Base-by-base conservation (phyloP, 2,888 invertebrate genomes). In the Rotaria magnacalcarata region DNA sequence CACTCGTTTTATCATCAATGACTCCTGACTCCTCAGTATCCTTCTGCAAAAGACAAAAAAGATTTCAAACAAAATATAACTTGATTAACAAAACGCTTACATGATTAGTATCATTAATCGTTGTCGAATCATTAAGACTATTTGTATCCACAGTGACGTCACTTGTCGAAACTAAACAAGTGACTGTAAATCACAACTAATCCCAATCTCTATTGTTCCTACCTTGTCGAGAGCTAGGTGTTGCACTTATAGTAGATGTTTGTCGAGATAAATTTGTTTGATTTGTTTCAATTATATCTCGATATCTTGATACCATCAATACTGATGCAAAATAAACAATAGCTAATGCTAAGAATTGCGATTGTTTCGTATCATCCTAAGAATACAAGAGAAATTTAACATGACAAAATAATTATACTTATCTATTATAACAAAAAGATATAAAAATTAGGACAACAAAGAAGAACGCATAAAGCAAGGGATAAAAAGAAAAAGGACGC, bases 301-400 rank as follows among this genome's bases (percentile, higher is more conserved):
- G 94, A 92, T 99, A 99, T 91, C 99, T 97, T 84, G 98, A 99
- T 88, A 99, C 99, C 99, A 99, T 99, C 90, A 99, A 93, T 89
- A 99, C 99, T 54, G 98, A 98, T 90, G 98, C 96, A 93, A 99
- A 97, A 93, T 99, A 99, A 87, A 99, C 97, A 91, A 98, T 97
- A 88, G 99, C 97, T 90, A 99, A 93, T 27, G 98, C 97, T 89
- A 99, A 93, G 93, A 99, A 99, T 93, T 99, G 98, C 6, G 99
- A 98, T 92, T 99, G 99, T 91, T 99, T 97, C 85, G 97, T 97
- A 93, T 99, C 99, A 93, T 99, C 98, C 97, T 98, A 88, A 74
- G 16, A 47, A 43, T 52, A 41, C 8, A 93, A 60, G 93, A 93
- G 84, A 80, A 88, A 88, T 88, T 21, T 41, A 50, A 27, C 74